Conservation (phyloP, 2,113 vertebrate genomes). For the Cephalophus harveyi region DNA sequence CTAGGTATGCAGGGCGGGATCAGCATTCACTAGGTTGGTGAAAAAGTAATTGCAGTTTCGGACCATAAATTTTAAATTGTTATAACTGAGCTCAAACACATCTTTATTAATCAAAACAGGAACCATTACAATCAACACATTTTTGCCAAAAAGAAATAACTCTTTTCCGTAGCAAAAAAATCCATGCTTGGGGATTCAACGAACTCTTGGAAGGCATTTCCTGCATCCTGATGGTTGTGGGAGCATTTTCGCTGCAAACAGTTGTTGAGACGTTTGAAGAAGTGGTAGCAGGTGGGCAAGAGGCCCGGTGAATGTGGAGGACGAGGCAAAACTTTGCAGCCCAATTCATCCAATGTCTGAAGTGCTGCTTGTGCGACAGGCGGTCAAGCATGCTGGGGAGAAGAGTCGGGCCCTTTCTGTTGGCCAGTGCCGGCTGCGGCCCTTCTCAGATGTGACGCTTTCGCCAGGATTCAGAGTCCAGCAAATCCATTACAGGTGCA, state of each 20-base stretch:
- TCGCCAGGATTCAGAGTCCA: neutral
- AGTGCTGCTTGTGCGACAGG: neutral
- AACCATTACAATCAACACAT: neutral
- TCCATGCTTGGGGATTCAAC: neutral
- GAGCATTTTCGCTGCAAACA: neutral
- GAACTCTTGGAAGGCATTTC: neutral
- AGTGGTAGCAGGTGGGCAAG: neutral
- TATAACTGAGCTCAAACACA: neutral
- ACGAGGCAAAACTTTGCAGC: neutral
- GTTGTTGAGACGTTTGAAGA: neutral
- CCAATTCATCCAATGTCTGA: neutral
- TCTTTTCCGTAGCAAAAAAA: neutral
- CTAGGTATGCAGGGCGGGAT: accelerated
- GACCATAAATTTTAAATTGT: neutral
- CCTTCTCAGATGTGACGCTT: neutral
- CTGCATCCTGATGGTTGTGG: neutral
- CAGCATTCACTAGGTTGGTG: neutral
- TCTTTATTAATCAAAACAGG: neutral
- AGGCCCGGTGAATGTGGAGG: neutral
- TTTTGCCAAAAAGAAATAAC: neutral
- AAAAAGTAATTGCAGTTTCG: neutral
- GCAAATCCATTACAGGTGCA: neutral
- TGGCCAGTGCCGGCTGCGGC: neutral
- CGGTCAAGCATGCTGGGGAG: neutral
- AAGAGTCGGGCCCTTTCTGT: neutral